These are phyloP conservation scores for Malaclemys terrapin DNA, from an alignment of 2,113 vertebrate species.

Conservation along the genomic window DNA sequence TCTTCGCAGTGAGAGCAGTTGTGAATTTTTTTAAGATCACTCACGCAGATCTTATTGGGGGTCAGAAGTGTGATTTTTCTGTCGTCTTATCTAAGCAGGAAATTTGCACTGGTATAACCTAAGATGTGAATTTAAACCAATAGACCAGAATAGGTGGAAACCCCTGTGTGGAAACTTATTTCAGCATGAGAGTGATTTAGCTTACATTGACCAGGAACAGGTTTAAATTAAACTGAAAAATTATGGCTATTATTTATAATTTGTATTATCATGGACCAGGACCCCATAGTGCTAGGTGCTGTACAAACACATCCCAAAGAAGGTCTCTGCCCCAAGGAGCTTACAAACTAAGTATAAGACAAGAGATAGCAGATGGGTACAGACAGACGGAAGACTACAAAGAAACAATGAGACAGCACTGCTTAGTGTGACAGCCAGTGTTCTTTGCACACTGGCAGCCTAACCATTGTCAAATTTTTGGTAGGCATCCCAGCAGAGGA, in stretches of 20 bases:
- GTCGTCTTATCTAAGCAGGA: not conserved
- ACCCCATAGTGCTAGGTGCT: too few species aligned
- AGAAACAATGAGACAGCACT: not conserved
- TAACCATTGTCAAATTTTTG: not conserved
- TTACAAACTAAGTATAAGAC: not conserved
- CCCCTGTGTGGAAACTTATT: not conserved
- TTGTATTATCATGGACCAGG: not conserved
- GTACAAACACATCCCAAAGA: too few species aligned
- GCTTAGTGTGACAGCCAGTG: not conserved
- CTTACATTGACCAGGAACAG: not conserved
- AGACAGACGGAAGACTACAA: not conserved
- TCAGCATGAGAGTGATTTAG: not conserved
- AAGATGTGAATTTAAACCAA: not conserved
- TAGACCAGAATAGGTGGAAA: not conserved
- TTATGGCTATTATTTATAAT: not conserved
- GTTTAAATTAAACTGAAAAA: slow-evolving; percentile 7
- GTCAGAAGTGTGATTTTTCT: not conserved
- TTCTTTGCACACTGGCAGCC: not conserved
- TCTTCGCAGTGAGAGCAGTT: not conserved
- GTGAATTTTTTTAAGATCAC: accelerated
- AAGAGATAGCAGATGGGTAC: not conserved
- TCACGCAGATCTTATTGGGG: not conserved
- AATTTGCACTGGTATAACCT: not conserved
- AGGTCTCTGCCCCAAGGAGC: not conserved
- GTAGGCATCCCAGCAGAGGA: not conserved